Conservation (phyloP, 2,797 vertebrate species). For the Sebastes matsubarae region DNA sequence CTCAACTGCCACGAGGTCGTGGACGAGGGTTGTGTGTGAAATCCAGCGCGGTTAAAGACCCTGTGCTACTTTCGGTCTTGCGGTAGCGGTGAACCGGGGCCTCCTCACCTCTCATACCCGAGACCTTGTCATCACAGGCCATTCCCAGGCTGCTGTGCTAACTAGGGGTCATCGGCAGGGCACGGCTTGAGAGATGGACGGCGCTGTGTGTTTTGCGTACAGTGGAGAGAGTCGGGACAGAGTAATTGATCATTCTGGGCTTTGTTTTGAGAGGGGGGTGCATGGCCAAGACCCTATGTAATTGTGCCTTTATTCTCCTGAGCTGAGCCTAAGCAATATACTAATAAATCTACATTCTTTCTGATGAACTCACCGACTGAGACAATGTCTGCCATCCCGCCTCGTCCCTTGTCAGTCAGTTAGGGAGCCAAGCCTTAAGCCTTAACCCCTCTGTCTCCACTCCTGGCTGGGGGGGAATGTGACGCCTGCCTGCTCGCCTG, state of each 20-base stretch:
- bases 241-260: slow-evolving; percentile 37
- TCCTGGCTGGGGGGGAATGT: slow-evolving; percentile 57
- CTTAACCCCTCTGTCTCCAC: slow-evolving; percentile 72
- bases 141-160: slow-evolving; percentile 54
- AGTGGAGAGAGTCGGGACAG: slow-evolving; percentile 8
- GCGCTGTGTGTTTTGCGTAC: slow-evolving; percentile 31
- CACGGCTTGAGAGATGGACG: slow-evolving; percentile 32
- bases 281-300: slow-evolving; percentile 61
- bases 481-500: slow-evolving; percentile 59
- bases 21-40: slow-evolving; percentile 57
- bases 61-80: slow-evolving; percentile 40
- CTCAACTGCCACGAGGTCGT: slow-evolving; percentile 53
- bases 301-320: slow-evolving; percentile 39
- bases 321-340: slow-evolving; percentile 24
- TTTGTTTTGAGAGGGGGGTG: slow-evolving; percentile 16
- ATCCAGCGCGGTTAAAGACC: slow-evolving; percentile 66
- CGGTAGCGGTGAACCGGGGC: slow-evolving; percentile 12
- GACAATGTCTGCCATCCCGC: slow-evolving; percentile 59
- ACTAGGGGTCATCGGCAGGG: slow-evolving; percentile 61
- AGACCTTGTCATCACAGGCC: slow-evolving; percentile 68
- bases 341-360: slow-evolving; percentile 66
- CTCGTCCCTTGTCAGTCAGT: slow-evolving; percentile 46
- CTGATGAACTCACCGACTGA: slow-evolving; percentile 65
- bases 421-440: slow-evolving; percentile 69
- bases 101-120: slow-evolving; percentile 39